Evolutionary conservation across 1,140 invertebrate genomes (phyloP).

Genomic region (Drosophila bipectinata): DNA sequence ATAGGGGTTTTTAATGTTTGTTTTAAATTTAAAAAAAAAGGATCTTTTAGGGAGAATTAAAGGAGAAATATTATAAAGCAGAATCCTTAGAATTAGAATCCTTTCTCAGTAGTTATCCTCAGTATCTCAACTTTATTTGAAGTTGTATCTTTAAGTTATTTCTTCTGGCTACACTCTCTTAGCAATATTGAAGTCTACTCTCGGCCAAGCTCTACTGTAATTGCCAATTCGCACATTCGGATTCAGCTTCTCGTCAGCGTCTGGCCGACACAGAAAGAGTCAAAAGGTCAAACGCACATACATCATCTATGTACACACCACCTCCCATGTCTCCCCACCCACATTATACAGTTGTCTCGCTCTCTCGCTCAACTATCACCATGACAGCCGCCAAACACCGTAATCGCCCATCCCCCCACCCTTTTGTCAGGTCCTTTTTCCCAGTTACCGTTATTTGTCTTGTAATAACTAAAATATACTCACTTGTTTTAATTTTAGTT

Average conservation of each 20-base stretch:
- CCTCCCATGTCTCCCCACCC: slow-evolving; percentile 5
- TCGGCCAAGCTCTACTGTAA: slow-evolving; percentile 1
- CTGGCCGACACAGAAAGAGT: slow-evolving; percentile 34
- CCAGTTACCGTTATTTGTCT: slow-evolving; percentile 21
- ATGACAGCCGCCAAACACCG: slow-evolving; percentile 12
- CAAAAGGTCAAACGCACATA: slow-evolving; percentile 64
- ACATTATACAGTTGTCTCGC: slow-evolving; percentile 3
- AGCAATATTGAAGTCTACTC: background rate
- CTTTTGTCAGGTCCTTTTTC: slow-evolving; percentile 4
- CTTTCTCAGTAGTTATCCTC: background rate
- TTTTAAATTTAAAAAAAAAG: no score
- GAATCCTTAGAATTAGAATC: no score
- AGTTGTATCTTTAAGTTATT: background rate
- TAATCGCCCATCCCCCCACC: background rate
- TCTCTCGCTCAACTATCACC: slow-evolving; percentile 12
- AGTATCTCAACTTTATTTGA: background rate
- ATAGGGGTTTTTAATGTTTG: no score
- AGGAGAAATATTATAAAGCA: no score
- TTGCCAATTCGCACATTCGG: slow-evolving; percentile 14
- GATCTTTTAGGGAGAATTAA: background rate
- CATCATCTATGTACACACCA: background rate
- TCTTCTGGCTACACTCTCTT: background rate
- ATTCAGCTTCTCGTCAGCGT: background rate
- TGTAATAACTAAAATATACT: slow-evolving; percentile 46
- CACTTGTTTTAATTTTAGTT: slow-evolving; percentile 60